These are phyloP conservation scores for Patella pellucida DNA, from an alignment of 2,888 invertebrate genomes.

Conservation along the genomic window DNA sequence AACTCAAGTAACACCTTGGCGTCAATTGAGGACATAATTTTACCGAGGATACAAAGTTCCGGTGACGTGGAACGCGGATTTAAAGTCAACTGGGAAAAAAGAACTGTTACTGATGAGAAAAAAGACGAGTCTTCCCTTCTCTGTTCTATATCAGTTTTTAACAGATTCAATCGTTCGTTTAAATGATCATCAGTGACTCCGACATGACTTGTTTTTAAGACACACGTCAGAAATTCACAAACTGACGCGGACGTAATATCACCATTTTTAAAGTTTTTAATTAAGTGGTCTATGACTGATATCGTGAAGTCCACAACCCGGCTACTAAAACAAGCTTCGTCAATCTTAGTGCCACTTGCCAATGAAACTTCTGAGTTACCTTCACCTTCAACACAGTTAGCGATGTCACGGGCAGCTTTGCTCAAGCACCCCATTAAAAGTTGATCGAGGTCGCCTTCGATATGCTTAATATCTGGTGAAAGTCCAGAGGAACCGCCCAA, in stretches of 20 bases:
- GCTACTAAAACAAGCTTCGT: neutral
- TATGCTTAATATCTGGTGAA: neutral
- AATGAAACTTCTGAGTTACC: neutral
- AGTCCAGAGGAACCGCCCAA: neutral
- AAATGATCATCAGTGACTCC: neutral
- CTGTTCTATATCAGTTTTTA: neutral
- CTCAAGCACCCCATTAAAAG: neutral
- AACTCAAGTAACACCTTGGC: slow-evolving; percentile 6
- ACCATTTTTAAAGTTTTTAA: slow-evolving; percentile 14
- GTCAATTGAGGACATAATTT: slow-evolving; percentile 15
- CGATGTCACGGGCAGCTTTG: neutral
- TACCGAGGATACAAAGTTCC: slow-evolving; percentile 12
- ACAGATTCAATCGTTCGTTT: neutral
- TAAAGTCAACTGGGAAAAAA: slow-evolving; percentile 1
- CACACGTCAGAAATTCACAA: slow-evolving; percentile 1
- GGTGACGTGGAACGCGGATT: slow-evolving; percentile 8
- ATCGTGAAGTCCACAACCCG: slow-evolving; percentile 2
- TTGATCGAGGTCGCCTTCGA: neutral
- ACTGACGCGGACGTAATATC: neutral
- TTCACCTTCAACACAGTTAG: neutral
- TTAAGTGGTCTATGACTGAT: slow-evolving; percentile 11
- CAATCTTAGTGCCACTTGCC: neutral
- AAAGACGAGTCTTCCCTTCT: slow-evolving; percentile 1
- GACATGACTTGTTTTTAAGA: neutral
- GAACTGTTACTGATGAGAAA: slow-evolving; percentile 2